Evolutionary conservation across 1,140 invertebrate species (phyloP).

Genomic region (Cotesia chilonis): DNA sequence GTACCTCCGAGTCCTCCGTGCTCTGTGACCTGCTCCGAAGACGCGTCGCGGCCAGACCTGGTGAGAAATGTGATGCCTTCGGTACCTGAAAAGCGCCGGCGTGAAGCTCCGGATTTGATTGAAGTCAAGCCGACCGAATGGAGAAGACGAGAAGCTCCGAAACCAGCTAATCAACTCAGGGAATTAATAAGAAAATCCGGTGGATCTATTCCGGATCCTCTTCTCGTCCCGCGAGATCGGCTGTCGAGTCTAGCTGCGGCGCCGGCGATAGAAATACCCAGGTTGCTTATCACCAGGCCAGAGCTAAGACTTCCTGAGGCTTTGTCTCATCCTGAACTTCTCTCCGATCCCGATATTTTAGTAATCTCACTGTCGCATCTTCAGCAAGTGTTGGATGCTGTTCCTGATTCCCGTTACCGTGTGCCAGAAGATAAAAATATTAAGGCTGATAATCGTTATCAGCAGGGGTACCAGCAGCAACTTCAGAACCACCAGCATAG

Average conservation of each 20-base stretch:
- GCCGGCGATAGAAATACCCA: constrained; percentile 79
- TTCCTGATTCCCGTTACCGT: background rate
- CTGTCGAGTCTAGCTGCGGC: constrained; percentile 75
- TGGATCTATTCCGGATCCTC: constrained; percentile 79
- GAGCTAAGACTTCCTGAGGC: constrained; percentile 77
- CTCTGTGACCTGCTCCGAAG: constrained; percentile 62
- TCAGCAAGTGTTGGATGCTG: constrained; percentile 71
- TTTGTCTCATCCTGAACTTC: constrained; percentile 74
- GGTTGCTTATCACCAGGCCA: constrained; percentile 73
- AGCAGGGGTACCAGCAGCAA: constrained; percentile 38
- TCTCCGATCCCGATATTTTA: constrained; percentile 80
- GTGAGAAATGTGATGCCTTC: background rate
- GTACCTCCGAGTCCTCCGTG: constrained; percentile 61
- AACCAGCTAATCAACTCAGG: constrained; percentile 75
- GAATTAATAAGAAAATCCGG: constrained; percentile 74
- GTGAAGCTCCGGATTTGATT: constrained; percentile 26
- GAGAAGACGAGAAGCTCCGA: constrained; percentile 38
- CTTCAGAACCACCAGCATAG: constrained; percentile 26
- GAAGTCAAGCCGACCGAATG: constrained; percentile 25
- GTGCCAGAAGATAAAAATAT: background rate
- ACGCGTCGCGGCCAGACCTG: constrained; percentile 40
- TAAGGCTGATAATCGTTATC: constrained; percentile 34
- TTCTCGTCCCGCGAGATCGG: constrained; percentile 79
- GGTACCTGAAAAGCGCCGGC: background rate
- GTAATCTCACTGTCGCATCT: constrained; percentile 80